Evolutionary conservation across 2,797 vertebrate species (phyloP).

Genomic region (Heterohyrax brucei): DNA sequence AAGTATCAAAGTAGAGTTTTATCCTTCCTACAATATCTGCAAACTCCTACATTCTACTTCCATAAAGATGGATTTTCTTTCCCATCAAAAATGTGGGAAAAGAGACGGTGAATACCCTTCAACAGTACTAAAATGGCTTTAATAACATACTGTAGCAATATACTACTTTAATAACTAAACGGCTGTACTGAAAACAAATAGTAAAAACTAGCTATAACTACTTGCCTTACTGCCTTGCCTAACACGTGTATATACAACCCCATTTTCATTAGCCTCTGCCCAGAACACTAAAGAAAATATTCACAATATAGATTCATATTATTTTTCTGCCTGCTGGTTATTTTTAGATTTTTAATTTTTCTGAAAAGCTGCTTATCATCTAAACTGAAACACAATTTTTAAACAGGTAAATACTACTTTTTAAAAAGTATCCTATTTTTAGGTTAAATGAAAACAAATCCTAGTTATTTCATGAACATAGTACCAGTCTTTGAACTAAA

Average conservation of each 20-base stretch:
- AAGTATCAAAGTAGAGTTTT: slow-evolving; percentile 50
- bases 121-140: slow-evolving; percentile 53
- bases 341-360: slow-evolving; percentile 56
- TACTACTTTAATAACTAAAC: slow-evolving; percentile 35
- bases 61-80: slow-evolving; percentile 32
- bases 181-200: slow-evolving; percentile 10
- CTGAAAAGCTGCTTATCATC: slow-evolving; percentile 63
- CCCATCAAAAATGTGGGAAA: slow-evolving; percentile 19
- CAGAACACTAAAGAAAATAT: slow-evolving; percentile 41
- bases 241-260: background rate
- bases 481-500: slow-evolving; percentile 60
- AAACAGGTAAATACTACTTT: slow-evolving; percentile 62
- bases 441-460: slow-evolving; percentile 63
- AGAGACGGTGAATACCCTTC: background rate
- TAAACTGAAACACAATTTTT: slow-evolving; percentile 62
- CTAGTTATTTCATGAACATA: slow-evolving; percentile 63
- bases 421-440: slow-evolving; percentile 49
- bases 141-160: slow-evolving; percentile 37
- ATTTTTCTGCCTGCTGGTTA: slow-evolving; percentile 11
- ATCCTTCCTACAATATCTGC: background rate
- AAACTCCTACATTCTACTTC: background rate
- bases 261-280: background rate
- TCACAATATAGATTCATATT: background rate
- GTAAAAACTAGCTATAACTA: slow-evolving; percentile 3
- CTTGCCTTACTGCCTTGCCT: background rate